phyloP scores from a whole-genome alignment of 1,140 invertebrate genomes.

The Drosophila nasuta region DNA sequence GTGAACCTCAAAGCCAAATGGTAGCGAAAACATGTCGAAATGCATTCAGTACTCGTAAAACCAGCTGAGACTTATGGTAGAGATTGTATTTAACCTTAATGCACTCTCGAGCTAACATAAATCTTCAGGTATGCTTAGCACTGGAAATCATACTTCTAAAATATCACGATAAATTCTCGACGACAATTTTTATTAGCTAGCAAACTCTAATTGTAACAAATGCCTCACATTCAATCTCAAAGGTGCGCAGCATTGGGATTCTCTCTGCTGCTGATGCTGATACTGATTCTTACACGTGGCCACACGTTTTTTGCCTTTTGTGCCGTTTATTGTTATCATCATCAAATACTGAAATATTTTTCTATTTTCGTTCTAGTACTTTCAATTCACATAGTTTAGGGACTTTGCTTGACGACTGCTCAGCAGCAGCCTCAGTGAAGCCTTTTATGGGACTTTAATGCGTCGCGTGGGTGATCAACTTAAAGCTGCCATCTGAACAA shows the following conservation, averaged over 20 bases:
- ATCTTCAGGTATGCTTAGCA: background rate
- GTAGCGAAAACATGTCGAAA: background rate
- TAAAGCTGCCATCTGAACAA: slow-evolving; percentile 25
- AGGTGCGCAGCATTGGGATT: slow-evolving; percentile 50
- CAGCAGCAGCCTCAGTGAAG: slow-evolving; percentile 32
- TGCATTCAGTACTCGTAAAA: slow-evolving; percentile 38
- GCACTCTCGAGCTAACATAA: background rate
- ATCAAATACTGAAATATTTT: slow-evolving; percentile 66
- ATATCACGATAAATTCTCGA: no score
- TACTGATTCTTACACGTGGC: slow-evolving; percentile 49
- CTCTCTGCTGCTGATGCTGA: slow-evolving; percentile 28
- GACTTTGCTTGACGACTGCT: slow-evolving; percentile 27
- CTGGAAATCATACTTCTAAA: background rate
- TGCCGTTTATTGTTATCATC: slow-evolving; percentile 59
- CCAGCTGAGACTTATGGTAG: background rate
- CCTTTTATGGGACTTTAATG: slow-evolving; percentile 59
- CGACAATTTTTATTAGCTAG: background rate
- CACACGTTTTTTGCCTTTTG: background rate
- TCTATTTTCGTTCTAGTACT: slow-evolving; percentile 41
- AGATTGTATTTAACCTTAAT: background rate
- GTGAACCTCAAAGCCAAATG: slow-evolving; percentile 20
- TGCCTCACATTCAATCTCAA: slow-evolving; percentile 37
- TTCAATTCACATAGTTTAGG: slow-evolving; percentile 50
- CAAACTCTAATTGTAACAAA: slow-evolving; percentile 4
- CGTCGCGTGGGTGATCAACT: slow-evolving; percentile 29